A percentile compares a stretch with the other conserved stretches of the same genome.
phyloP scores from a whole-genome alignment of 2,888 invertebrate species.

The Lysandra coridon region DNA sequence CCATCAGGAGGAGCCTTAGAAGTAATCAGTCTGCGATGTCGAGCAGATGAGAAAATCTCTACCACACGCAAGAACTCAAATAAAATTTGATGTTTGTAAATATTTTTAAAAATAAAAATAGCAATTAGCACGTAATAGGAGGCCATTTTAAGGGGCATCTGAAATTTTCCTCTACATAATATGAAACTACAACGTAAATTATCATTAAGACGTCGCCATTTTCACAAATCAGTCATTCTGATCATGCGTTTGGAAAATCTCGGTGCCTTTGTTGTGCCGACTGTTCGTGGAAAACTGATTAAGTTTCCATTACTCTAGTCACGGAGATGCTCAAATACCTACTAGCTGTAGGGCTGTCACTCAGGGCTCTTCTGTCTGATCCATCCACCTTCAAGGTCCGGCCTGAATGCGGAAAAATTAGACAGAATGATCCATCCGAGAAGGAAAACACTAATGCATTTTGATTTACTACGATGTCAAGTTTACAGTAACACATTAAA shows the following conservation, averaged over 20 bases:
- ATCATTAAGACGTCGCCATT: background rate
- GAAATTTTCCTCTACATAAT: background rate
- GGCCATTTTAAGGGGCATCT: background rate
- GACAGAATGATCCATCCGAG: too few species aligned
- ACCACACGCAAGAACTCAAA: background rate
- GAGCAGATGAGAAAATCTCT: too few species aligned
- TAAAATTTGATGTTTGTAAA: background rate
- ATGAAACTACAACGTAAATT: background rate
- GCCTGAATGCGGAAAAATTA: too few species aligned
- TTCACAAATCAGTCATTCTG: slow-evolving; percentile 7
- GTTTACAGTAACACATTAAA: too few species aligned
- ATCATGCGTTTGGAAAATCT: slow-evolving; percentile 20
- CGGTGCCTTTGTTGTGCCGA: slow-evolving; percentile 19
- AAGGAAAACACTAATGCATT: too few species aligned
- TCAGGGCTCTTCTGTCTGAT: background rate
- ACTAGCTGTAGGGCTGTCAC: background rate
- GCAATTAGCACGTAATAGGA: background rate
- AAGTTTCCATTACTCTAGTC: background rate
- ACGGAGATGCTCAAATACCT: background rate
- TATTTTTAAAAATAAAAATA: background rate
- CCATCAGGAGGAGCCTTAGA: background rate
- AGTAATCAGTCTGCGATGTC: background rate
- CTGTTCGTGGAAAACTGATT: slow-evolving; percentile 7
- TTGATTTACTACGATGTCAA: too few species aligned
- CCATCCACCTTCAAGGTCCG: too few species aligned